phyloP scores from a whole-genome alignment of 1,140 invertebrate species.

The Pomacea maculata region DNA sequence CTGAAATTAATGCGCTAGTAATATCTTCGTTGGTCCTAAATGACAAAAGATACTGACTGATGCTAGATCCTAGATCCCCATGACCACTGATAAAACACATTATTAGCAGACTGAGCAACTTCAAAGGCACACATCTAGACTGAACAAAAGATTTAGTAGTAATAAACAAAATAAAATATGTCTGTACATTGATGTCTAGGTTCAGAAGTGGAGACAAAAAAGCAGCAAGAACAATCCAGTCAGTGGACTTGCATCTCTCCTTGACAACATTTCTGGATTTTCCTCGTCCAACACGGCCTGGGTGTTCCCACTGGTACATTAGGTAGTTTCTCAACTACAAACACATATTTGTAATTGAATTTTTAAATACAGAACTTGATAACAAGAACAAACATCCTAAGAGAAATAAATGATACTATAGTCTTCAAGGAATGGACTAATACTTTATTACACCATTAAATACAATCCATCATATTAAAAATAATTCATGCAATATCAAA shows the following conservation, averaged over 20 bases:
- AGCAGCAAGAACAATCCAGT: conserved; percentile 25
- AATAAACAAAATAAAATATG: conserved; percentile 5
- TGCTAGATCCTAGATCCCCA: too few relatives aligned
- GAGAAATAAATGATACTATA: too few relatives aligned
- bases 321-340: conserved; percentile 20
- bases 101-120: neutral
- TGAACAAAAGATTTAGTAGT: neutral
- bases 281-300: conserved; percentile 18
- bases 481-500: too few relatives aligned
- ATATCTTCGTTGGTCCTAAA: too few relatives aligned
- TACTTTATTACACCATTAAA: too few relatives aligned
- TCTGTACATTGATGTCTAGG: neutral
- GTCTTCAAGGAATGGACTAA: too few relatives aligned
- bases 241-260: conserved; percentile 25
- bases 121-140: neutral
- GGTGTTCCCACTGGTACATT: conserved; percentile 28
- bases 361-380: too few relatives aligned
- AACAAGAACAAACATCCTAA: too few relatives aligned
- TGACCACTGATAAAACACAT: too few relatives aligned
- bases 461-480: too few relatives aligned
- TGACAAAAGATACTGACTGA: too few relatives aligned
- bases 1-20: too few relatives aligned
- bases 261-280: conserved; percentile 23
- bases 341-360: neutral
- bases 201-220: conserved; percentile 16